Base-by-base conservation (phyloP, 53 echinoderm and acorn worm genomes). In the Crossaster papposus region DNA sequence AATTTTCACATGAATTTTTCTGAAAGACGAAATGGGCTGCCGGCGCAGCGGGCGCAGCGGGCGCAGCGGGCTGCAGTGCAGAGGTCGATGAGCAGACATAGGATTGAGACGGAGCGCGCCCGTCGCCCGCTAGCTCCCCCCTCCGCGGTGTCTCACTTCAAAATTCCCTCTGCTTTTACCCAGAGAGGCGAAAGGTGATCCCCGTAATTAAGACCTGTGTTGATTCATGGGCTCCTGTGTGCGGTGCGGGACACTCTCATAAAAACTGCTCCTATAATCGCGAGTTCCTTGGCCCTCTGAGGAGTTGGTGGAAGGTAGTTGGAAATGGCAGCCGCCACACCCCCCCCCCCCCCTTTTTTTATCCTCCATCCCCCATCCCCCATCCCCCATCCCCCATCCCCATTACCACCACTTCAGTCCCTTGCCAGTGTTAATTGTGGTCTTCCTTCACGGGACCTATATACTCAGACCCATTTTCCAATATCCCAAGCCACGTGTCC, bases 1-100 rank as follows among this genome's bases (percentile, higher is more conserved):
- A 87, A 87, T 87, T 87, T 87, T 87, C 87, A 77, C 87, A 87
- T 87, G 87, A 87, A 87, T 87, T 76, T 76, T 44, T 9, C 44
- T 37, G 12, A 58, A 58, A 58, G 17, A 9, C 44, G 6, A 77
- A 87, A 87, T 87, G 34, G 74, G 85, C 36, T 74, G 75, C 75
- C 75, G 54, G 85, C 85, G 22, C 72, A 14, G 72, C 73, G 72
- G 31, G 72, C 38, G 26, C 28, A n/a, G 54, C 31, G 72, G 5
- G 9, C 31, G 71, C 72, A 14, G 64, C 64, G 72, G 31, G 72
- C 38, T n/a, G 26, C 28, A n/a, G 54, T 20, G 72, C n/a, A n/a
- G n/a, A 2, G 44, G 44, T 44, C 9, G 44, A 44, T 44, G 44
- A 44, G 44, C n/a, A n/a, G n/a, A n/a, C n/a, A n/a, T n/a, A n/a